phyloP scores from a whole-genome alignment of 2,888 invertebrate species.

The Trichogramma dendrolimi region DNA sequence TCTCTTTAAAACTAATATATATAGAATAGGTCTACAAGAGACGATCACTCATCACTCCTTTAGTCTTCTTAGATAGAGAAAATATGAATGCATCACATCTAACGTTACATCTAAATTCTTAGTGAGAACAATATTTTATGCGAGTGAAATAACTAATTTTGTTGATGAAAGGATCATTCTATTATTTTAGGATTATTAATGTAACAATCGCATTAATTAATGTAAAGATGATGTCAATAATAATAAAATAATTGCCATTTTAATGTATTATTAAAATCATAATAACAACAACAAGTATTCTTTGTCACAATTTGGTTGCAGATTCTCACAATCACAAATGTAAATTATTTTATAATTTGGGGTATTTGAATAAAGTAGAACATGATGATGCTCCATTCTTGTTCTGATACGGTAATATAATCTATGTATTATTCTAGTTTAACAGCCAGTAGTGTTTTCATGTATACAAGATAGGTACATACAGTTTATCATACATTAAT shows the following conservation, averaged over 20 bases:
- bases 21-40: no score
- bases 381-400: constrained; percentile 48
- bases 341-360: constrained; percentile 49
- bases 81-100: no score
- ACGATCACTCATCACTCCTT: no score
- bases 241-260: constrained; percentile 36
- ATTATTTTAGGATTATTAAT: constrained; percentile 31
- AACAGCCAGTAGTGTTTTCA: constrained; percentile 53
- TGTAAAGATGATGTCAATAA: constrained; percentile 47
- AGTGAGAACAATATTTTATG: no score
- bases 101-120: no score
- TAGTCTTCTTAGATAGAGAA: no score
- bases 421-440: constrained; percentile 52
- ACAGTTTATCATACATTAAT: constrained; percentile 43
- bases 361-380: constrained; percentile 50
- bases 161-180: no score
- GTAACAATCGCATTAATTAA: constrained; percentile 40
- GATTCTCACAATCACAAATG: constrained; percentile 53
- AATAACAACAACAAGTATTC: constrained; percentile 53
- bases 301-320: constrained; percentile 53
- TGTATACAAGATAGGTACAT: constrained; percentile 53
- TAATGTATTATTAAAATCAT: constrained; percentile 49
- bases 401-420: constrained; percentile 50
- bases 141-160: no score
- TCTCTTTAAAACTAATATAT: no score